phyloP scores from a whole-genome alignment of 2,797 vertebrate genomes.

The Harpagifer antarcticus region DNA sequence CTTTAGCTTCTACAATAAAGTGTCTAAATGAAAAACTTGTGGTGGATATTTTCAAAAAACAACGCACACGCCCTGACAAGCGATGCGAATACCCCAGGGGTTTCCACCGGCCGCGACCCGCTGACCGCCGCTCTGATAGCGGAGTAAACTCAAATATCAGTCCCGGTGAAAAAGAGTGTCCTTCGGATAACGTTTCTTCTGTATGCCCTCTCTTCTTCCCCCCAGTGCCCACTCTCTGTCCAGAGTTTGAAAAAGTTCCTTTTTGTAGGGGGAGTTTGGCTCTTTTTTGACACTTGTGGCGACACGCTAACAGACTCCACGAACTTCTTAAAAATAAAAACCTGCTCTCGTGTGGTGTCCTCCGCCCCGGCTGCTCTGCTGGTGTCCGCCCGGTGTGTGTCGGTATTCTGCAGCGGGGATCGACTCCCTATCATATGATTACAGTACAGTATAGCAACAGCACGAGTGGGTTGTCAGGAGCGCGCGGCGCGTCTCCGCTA shows the following conservation, averaged over 20 bases:
- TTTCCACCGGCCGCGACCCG: conserved; percentile 56
- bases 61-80: conserved; percentile 36
- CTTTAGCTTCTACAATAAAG: conserved; percentile 44
- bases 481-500: conserved; percentile 72
- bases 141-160: conserved; percentile 47
- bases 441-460: conserved; percentile 76
- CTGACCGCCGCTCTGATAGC: conserved; percentile 46
- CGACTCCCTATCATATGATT: conserved; percentile 85
- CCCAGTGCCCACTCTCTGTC: conserved; percentile 42
- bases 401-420: conserved; percentile 73
- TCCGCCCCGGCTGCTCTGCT: conserved; percentile 46
- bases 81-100: conserved; percentile 59
- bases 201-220: conserved; percentile 25
- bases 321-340: conserved; percentile 18
- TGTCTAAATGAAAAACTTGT: conserved; percentile 33
- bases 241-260: conserved; percentile 69
- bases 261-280: conserved; percentile 10
- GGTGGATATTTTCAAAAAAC: background rate
- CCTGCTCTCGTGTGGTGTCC: conserved; percentile 29
- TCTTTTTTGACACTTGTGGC: conserved; percentile 19
- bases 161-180: conserved; percentile 38
- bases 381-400: conserved; percentile 64
- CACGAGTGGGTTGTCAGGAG: conserved; percentile 64
- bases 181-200: conserved; percentile 26
- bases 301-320: conserved; percentile 29